Percentiles rank a stretch among this genome's conserved stretches.
These are phyloP conservation scores for Phrynocephalus vlangalii DNA, from an alignment of 2,797 vertebrate species.

Conservation along the genomic window DNA sequence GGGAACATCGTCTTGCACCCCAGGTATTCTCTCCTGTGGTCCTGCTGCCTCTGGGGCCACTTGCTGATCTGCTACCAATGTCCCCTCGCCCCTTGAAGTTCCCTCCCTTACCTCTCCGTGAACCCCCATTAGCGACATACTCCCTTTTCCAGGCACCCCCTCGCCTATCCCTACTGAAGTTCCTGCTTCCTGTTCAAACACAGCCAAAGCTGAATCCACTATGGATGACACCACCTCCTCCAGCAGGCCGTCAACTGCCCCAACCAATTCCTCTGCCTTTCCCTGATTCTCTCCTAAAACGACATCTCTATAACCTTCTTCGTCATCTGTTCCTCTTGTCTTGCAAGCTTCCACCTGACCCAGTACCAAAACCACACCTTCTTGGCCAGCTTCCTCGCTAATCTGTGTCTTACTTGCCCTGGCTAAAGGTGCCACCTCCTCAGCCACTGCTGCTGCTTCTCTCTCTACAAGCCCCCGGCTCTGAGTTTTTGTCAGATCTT, in stretches of 20 bases:
- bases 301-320: neutral
- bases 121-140: neutral
- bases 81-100: neutral
- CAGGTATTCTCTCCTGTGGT: neutral
- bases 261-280: neutral
- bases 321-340: neutral
- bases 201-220: neutral
- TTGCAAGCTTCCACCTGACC: neutral
- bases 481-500: neutral
- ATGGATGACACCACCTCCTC: neutral
- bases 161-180: neutral
- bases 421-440: neutral
- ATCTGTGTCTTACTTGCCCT: neutral
- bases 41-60: neutral
- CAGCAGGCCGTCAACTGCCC: neutral
- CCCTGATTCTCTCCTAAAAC: neutral
- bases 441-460: neutral
- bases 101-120: neutral
- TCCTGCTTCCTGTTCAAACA: neutral
- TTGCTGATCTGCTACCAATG: neutral
- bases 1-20: neutral
- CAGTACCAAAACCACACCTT: neutral
- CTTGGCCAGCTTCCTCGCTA: neutral
- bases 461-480: neutral
- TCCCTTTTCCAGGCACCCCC: neutral